A percentile compares a stretch with the other conserved stretches of the same genome.
These are phyloP conservation scores for Macrochelys suwanniensis DNA, from an alignment of 2,797 vertebrate genomes.

Conservation along the genomic window DNA sequence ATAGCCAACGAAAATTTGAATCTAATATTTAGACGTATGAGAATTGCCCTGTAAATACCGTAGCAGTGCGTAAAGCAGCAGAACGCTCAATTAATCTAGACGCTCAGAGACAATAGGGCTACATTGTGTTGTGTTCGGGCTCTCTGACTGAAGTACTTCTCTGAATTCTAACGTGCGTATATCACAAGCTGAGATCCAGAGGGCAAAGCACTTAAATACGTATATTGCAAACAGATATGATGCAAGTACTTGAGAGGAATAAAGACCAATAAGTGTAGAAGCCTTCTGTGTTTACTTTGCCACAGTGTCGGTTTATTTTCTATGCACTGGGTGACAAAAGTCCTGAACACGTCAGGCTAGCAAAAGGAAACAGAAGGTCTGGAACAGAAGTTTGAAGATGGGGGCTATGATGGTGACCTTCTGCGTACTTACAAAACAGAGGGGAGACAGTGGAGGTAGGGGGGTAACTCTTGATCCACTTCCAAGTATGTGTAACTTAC, in stretches of 20 bases:
- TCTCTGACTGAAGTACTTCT: conserved; percentile 52
- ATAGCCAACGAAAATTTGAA: not conserved
- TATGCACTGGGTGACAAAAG: not conserved
- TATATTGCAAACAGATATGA: conserved; percentile 4
- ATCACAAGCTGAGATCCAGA: conserved; percentile 74
- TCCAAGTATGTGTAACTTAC: not conserved
- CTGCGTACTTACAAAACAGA: conserved; percentile 82
- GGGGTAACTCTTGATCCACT: not conserved
- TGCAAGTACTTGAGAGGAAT: not conserved
- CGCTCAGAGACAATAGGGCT: conserved; percentile 68
- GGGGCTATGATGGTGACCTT: conserved; percentile 81
- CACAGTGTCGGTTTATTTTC: not conserved
- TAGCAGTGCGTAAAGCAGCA: rapidly evolving
- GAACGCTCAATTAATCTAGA: conserved; percentile 71
- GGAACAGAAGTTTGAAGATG: conserved; percentile 57
- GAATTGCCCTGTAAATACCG: not conserved
- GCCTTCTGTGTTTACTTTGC: not conserved
- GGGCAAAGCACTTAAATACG: conserved; percentile 43
- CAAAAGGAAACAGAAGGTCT: not conserved
- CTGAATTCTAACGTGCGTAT: conserved; percentile 52
- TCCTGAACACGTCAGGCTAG: not conserved
- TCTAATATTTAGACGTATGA: not conserved
- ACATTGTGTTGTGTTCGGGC: conserved; percentile 44
- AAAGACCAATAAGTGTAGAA: not conserved
- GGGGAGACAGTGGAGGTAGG: conserved; percentile 80